Conservation (phyloP, 2,113 vertebrate genomes). For the Zosterops japonicus region DNA sequence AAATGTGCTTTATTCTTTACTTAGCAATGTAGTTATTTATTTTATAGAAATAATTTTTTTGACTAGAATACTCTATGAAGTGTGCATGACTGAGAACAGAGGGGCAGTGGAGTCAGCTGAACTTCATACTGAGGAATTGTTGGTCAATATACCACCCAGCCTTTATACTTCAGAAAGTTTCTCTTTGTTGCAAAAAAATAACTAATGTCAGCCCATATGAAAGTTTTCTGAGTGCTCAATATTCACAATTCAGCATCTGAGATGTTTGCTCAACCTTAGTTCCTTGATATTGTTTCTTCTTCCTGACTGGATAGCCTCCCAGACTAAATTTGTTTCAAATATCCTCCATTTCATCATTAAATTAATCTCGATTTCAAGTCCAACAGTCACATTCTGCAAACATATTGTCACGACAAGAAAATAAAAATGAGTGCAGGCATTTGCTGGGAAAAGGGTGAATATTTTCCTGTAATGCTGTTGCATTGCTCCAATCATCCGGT, state of each 20-base stretch:
- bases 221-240: background rate
- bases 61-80: background rate
- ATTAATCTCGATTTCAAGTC: background rate
- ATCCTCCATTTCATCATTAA: background rate
- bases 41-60: background rate
- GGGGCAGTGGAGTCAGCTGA: background rate
- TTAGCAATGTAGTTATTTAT: background rate
- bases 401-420: background rate
- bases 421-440: constrained; percentile 21
- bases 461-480: background rate
- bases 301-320: background rate
- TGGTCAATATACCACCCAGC: background rate
- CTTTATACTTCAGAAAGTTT: background rate
- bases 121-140: background rate
- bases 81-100: background rate
- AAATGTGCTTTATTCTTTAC: background rate
- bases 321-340: background rate
- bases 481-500: background rate
- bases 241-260: background rate
- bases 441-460: background rate
- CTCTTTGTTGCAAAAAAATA: background rate
- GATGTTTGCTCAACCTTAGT: background rate
- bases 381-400: background rate
- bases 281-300: background rate
- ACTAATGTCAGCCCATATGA: background rate